Percentiles rank a stretch among this genome's conserved stretches.
phyloP scores from a whole-genome alignment of 1,140 invertebrate species.

The Drosophila pachea region DNA sequence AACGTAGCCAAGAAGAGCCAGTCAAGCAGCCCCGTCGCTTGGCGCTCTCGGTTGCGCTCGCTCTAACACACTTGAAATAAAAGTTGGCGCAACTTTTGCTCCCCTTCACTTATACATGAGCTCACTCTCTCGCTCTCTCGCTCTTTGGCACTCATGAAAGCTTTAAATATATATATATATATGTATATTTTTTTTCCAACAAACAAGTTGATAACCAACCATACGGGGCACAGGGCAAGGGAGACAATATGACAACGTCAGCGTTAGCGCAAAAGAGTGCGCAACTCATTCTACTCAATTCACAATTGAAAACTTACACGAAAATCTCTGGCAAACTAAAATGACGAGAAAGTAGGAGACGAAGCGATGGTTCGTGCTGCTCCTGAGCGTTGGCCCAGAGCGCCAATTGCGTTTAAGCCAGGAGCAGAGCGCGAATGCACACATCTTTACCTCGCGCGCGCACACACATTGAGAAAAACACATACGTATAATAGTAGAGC shows the following conservation, averaged over 20 bases:
- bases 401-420: constrained; percentile 23
- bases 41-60: constrained; percentile 71
- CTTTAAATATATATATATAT: constrained; percentile 15
- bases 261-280: constrained; percentile 38
- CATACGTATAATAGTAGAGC: not conserved
- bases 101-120: constrained; percentile 6
- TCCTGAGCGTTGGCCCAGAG: constrained; percentile 23
- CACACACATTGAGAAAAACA: not conserved
- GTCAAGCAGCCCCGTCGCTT: constrained; percentile 46
- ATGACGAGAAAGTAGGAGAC: constrained; percentile 40
- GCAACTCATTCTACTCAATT: constrained; percentile 77
- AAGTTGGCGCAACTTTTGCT: constrained; percentile 66
- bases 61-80: constrained; percentile 65
- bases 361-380: constrained; percentile 20
- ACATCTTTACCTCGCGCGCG: constrained; percentile 42
- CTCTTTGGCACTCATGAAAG: constrained; percentile 47
- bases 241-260: constrained; percentile 26
- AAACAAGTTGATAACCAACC: constrained; percentile 51
- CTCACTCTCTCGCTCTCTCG: constrained; percentile 47
- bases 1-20: constrained; percentile 42
- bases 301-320: constrained; percentile 64
- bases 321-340: constrained; percentile 66
- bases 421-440: constrained; percentile 53
- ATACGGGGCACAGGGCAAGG: not conserved
- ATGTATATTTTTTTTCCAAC: constrained; percentile 22